Evolutionary conservation across 2,888 invertebrate genomes (phyloP), one percentile per base, ranked within the genome.

Genomic region (Actias luna): DNA sequence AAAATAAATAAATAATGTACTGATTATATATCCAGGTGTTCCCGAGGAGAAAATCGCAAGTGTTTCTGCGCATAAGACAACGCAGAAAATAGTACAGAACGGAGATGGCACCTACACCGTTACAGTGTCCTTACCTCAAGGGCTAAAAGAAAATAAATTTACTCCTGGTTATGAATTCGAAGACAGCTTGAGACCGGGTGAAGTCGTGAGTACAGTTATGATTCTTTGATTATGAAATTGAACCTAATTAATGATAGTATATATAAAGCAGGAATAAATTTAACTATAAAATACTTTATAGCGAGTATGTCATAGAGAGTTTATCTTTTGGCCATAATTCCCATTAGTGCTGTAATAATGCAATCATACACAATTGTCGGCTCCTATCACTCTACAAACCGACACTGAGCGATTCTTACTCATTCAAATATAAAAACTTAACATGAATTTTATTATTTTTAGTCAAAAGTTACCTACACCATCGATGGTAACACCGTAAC

Each of bases 81-180:
- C 69, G 7, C 71, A 76, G 55, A 81, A 70, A 63, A 63, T 84
- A 33, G 72, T 67, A 1, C 67, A 79, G 62, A 67, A 78, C n/a
- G 86, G 83, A 0, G 84, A 86, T 64, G 16, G 16, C 16, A 69
- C 63, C 2, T 83, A 79, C 65, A 75, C 72, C 0, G 74, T 74
- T 63, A 67, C 64, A 60, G 65, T 70, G 0, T 18, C 27, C 12
- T 64, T 63, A 0, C 35, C 64, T 3, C 63, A 67, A 0, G 79
- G 77, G 0, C 29, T 67, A 8, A 74, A 58, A 36, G 70, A 73
- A 16, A 22, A 75, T 14, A 74, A 64, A 57, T 86, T 86, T 73
- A 69, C 82, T 57, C 74, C 75, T 33, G 87, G 86, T 3, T 83
- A 80, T 5, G 82, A 83, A 63, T 79, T 85, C 52, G 82, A 78